These are phyloP conservation scores for Philaethria dido DNA, from an alignment of 2,888 invertebrate species.

Conservation along the genomic window DNA sequence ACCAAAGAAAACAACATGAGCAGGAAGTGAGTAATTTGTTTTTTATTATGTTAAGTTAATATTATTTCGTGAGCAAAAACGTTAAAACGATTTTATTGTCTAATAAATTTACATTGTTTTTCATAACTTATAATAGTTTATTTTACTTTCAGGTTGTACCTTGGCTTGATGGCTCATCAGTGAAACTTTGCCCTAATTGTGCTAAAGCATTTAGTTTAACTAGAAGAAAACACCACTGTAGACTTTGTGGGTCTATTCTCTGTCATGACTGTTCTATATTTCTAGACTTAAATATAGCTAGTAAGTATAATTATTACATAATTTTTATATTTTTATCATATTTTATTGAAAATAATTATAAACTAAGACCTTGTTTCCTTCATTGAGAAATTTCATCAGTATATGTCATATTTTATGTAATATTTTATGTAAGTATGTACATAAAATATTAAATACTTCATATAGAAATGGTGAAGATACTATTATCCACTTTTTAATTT, in stretches of 20 bases:
- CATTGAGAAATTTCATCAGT: background rate
- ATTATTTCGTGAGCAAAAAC: background rate
- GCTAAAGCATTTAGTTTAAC: slow-evolving; percentile 94
- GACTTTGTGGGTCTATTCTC: slow-evolving; percentile 96
- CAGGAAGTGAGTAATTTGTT: slow-evolving; percentile 79
- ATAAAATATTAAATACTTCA: too few species aligned
- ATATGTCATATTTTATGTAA: too few species aligned
- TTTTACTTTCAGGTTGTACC: slow-evolving; percentile 86
- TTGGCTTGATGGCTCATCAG: slow-evolving; percentile 96
- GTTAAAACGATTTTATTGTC: background rate
- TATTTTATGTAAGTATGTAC: too few species aligned
- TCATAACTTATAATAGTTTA: background rate
- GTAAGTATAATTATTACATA: slow-evolving; percentile 78
- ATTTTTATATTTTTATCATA: too few species aligned
- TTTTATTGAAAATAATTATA: too few species aligned
- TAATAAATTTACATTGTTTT: background rate
- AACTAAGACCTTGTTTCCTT: too few species aligned
- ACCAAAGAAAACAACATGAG: slow-evolving; percentile 89
- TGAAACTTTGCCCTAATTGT: slow-evolving; percentile 95
- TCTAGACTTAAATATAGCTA: slow-evolving; percentile 90
- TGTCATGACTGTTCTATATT: slow-evolving; percentile 96
- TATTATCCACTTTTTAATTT: too few species aligned
- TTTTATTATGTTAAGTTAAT: slow-evolving; percentile 35
- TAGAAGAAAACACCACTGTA: slow-evolving; percentile 97
- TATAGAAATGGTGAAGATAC: too few species aligned